phyloP scores from a whole-genome alignment of 2,888 invertebrate species.

The Strigamia transsilvanica region DNA sequence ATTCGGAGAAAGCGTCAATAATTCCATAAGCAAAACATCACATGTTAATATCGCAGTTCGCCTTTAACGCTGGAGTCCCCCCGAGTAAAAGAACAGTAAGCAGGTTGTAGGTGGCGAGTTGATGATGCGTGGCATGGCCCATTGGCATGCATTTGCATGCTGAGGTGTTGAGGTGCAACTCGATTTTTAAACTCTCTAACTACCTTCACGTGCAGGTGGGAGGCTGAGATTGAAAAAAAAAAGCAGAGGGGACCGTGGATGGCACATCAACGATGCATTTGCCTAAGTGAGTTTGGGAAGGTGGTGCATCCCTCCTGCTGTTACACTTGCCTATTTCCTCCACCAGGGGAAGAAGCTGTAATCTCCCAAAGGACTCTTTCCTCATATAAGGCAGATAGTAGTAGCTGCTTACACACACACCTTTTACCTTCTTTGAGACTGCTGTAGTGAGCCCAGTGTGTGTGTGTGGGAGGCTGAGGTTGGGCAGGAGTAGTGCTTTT shows the following conservation, averaged over 20 bases:
- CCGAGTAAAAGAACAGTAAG: neutral
- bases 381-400: conserved; percentile 27
- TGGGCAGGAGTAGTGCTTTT: neutral
- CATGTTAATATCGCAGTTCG: too few species aligned
- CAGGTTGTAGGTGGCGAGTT: conserved; percentile 10
- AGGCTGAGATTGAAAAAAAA: conserved; percentile 25
- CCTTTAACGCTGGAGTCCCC: too few species aligned
- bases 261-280: conserved; percentile 31
- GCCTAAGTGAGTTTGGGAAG: conserved; percentile 35
- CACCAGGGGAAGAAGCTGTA: conserved; percentile 24
- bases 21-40: too few species aligned
- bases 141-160: conserved; percentile 22
- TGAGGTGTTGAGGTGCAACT: conserved; percentile 22
- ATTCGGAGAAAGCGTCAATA: too few species aligned
- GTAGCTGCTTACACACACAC: conserved; percentile 29
- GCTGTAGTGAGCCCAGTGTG: neutral
- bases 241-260: conserved; percentile 20
- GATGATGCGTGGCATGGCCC: conserved; percentile 22
- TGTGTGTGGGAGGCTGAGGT: neutral
- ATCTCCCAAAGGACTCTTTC: conserved; percentile 22
- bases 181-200: conserved; percentile 34
- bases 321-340: conserved; percentile 27
- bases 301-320: conserved; percentile 31
- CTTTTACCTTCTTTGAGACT: conserved; percentile 24
- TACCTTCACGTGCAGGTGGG: conserved; percentile 19